Evolutionary conservation across 2,888 invertebrate species (phyloP).

Genomic region (Terebella lapidaria): DNA sequence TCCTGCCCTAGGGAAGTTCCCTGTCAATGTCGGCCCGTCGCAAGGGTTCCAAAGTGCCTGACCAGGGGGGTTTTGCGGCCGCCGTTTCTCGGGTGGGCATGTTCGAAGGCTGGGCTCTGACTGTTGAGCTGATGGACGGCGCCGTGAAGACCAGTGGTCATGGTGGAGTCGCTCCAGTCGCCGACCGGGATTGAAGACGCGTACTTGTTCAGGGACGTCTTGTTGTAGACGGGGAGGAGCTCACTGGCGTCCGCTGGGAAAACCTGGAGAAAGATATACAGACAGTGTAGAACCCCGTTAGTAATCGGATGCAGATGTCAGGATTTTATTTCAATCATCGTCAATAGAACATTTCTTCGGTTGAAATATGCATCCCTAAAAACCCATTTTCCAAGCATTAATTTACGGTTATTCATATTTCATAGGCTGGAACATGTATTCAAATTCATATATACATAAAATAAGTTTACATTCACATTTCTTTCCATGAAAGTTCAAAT

Average conservation of each 20-base stretch:
- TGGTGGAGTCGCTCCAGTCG: constrained; percentile 67
- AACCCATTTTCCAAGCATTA: not conserved
- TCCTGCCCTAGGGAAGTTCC: no score
- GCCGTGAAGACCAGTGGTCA: not conserved
- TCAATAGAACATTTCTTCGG: no score
- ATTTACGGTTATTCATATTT: not conserved
- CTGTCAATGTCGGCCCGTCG: no score
- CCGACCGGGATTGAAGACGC: constrained; percentile 69
- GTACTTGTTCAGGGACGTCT: constrained; percentile 88
- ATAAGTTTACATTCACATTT: no score
- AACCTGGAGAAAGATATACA: constrained; percentile 62
- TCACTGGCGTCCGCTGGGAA: constrained; percentile 95
- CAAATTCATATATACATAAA: not conserved
- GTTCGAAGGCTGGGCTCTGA: no score
- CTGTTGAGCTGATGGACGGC: not conserved
- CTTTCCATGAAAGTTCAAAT: no score
- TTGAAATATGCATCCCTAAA: no score
- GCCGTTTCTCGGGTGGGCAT: no score
- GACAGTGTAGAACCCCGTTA: not conserved
- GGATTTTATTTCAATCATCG: no score
- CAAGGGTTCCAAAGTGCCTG: no score
- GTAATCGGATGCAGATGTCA: no score
- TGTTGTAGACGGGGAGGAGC: constrained; percentile 92
- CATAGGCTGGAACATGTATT: not conserved
- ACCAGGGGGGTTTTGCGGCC: no score